A percentile compares a stretch with the other conserved stretches of the same genome.
These are phyloP conservation scores for Anoplopoma fimbria DNA, from an alignment of 2,113 vertebrate species.

Conservation along the genomic window DNA sequence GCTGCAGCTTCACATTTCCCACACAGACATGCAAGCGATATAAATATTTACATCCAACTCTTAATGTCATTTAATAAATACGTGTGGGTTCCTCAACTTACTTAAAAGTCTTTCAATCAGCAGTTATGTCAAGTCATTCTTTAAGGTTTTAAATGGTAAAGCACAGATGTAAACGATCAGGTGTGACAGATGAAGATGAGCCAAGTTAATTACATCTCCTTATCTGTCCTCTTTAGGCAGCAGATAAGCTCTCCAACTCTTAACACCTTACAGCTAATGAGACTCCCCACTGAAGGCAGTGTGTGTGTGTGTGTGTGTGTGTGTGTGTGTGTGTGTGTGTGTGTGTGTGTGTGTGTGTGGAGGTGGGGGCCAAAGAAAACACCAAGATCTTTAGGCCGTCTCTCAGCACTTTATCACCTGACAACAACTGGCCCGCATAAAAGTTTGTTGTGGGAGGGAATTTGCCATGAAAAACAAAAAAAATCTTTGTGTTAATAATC, in stretches of 20 bases:
- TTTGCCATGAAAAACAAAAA: neutral
- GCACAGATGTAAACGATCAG: slow-evolving; percentile 20
- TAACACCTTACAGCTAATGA: slow-evolving; percentile 69
- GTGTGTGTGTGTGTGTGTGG: neutral
- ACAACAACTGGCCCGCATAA: slow-evolving; percentile 32
- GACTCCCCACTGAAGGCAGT: slow-evolving; percentile 48
- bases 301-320: slow-evolving; percentile 20
- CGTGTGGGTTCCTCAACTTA: neutral
- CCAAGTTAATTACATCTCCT: slow-evolving; percentile 53
- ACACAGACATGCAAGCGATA: no score
- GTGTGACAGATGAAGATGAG: slow-evolving; percentile 51
- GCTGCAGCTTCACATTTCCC: neutral
- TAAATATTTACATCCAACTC: neutral
- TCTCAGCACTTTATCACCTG: slow-evolving; percentile 62
- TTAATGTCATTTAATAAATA: neutral
- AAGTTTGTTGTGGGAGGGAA: slow-evolving; percentile 17
- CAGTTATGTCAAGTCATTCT: neutral
- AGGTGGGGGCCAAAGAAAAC: slow-evolving; percentile 63
- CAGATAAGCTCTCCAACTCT: slow-evolving; percentile 66
- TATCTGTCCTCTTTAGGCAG: slow-evolving; percentile 65
- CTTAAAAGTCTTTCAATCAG: neutral
- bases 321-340: neutral
- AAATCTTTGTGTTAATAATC: neutral
- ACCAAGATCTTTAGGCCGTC: slow-evolving; percentile 58
- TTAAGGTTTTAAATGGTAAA: neutral